phyloP scores from a whole-genome alignment of 2,113 vertebrate genomes.

The Caranx melampygus region DNA sequence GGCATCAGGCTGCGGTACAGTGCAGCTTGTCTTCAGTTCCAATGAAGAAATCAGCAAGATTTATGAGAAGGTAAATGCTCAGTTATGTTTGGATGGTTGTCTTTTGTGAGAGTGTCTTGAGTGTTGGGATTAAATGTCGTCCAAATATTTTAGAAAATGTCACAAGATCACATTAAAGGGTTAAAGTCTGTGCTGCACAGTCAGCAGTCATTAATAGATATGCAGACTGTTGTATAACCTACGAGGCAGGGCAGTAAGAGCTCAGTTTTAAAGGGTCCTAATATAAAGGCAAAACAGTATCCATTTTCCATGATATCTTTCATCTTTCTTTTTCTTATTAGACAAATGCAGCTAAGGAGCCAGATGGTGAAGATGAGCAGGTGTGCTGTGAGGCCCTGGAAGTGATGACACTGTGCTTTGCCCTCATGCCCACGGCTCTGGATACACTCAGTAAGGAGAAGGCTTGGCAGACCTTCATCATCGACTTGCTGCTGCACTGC shows the following conservation, averaged over 20 bases:
- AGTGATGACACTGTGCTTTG: conserved; percentile 98
- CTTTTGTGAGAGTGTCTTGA: too few relatives aligned
- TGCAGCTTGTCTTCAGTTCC: conserved; percentile 96
- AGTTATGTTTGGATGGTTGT: neutral
- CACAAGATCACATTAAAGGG: neutral
- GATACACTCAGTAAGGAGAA: conserved; percentile 99
- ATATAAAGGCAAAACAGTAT: neutral
- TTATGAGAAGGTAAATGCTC: conserved; percentile 93
- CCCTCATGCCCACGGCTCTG: conserved; percentile 96
- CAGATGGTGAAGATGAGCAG: conserved; percentile 96
- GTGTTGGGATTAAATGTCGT: too few relatives aligned
- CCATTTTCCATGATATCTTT: neutral
- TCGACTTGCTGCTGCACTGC: conserved; percentile 97
- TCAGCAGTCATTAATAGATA: neutral
- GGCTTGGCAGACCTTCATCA: conserved; percentile 99
- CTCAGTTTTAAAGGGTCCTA: neutral
- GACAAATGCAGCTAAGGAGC: conserved; percentile 96
- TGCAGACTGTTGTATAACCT: neutral
- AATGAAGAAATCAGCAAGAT: conserved; percentile 99
- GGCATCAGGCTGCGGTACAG: conserved; percentile 97
- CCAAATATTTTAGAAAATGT: neutral
- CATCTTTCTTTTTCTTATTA: conserved; percentile 64
- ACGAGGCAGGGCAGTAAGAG: neutral
- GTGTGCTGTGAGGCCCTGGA: conserved; percentile 99
- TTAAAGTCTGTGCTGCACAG: neutral